Evolutionary conservation across 2,113 vertebrate species (phyloP).

Genomic region (Phainopepla nitens): DNA sequence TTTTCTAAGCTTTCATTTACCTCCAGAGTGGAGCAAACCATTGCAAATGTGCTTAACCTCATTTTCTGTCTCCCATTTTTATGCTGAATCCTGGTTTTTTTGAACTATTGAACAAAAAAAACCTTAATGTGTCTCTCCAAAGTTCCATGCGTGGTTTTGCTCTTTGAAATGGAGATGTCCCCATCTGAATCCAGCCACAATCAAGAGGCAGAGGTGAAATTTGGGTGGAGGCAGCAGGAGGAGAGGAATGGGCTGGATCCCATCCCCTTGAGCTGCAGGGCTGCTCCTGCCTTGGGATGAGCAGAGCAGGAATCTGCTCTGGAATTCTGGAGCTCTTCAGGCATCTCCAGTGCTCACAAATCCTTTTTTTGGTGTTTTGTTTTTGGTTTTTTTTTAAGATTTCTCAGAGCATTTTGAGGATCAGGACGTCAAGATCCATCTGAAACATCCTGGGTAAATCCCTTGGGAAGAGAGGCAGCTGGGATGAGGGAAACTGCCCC

Average conservation of each 20-base stretch:
- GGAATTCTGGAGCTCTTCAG: not conserved
- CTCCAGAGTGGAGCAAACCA: not conserved
- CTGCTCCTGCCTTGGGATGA: not conserved
- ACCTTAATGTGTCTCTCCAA: fast-evolving
- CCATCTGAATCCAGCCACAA: not conserved
- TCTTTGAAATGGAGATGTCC: not conserved
- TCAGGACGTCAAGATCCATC: not conserved
- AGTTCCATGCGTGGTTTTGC: not conserved
- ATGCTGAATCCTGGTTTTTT: not conserved
- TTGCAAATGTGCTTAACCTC: not conserved
- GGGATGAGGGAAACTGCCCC: not conserved
- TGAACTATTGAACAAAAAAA: not conserved
- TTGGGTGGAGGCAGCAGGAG: not conserved
- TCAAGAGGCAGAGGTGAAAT: not conserved
- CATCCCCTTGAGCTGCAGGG: not conserved
- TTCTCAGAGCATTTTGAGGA: not conserved
- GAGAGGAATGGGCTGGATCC: not conserved
- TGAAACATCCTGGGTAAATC: not conserved
- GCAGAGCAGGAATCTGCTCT: not conserved
- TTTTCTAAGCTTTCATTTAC: not conserved
- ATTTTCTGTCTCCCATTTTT: not conserved
- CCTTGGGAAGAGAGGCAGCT: not conserved
- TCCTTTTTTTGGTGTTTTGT: not conserved
- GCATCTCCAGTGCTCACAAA: not conserved
- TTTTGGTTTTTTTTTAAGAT: not conserved